These are phyloP conservation scores for Siniperca knerii DNA, from an alignment of 2,113 vertebrate genomes.

Conservation along the genomic window DNA sequence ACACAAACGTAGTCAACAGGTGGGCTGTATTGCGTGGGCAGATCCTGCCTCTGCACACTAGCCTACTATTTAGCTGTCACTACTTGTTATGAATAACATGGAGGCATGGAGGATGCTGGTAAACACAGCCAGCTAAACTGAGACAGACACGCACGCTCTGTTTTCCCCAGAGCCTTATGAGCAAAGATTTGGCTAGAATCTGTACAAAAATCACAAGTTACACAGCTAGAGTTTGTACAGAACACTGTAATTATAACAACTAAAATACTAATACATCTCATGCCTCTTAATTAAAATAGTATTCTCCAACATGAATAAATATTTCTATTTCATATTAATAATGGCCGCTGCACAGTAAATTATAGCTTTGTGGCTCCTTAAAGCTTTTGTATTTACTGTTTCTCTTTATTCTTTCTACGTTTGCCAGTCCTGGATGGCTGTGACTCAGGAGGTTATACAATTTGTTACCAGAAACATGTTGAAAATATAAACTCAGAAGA, in stretches of 20 bases:
- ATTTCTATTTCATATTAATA: not conserved
- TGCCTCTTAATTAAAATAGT: not conserved
- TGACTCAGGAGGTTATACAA: not conserved
- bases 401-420: not conserved
- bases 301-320: not conserved
- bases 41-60: slow-evolving; percentile 45
- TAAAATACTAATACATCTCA: not conserved
- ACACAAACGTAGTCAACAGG: slow-evolving; percentile 53
- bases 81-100: slow-evolving; percentile 45
- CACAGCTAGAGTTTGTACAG: no score
- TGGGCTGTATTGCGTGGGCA: slow-evolving; percentile 55
- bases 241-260: not conserved
- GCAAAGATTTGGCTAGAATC: not conserved
- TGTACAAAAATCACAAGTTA: not conserved
- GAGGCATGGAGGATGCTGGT: slow-evolving; percentile 43
- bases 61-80: slow-evolving; percentile 66
- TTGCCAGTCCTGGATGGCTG: not conserved
- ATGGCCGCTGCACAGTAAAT: not conserved
- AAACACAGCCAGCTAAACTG: slow-evolving; percentile 25
- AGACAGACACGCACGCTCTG: not conserved
- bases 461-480: no score
- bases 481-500: not conserved
- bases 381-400: not conserved
- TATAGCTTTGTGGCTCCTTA: not conserved
- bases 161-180: slow-evolving; percentile 8